Conservation (phyloP, 2,113 vertebrate species). For the Pterophyllum scalare region DNA sequence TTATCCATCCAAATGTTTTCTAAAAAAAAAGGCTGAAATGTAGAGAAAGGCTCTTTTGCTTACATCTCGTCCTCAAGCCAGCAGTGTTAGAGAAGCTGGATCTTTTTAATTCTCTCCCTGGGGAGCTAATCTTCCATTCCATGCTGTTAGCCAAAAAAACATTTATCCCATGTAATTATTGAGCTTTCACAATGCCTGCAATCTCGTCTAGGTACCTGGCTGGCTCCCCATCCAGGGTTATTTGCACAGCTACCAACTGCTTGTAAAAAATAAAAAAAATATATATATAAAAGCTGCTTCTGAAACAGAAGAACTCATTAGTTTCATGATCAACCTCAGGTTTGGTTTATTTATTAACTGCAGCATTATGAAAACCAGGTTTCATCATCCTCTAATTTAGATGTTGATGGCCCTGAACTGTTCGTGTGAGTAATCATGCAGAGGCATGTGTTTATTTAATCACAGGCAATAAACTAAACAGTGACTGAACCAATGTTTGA, state of each 20-base stretch:
- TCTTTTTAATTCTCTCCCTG: conserved; percentile 51
- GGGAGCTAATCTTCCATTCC: conserved; percentile 67
- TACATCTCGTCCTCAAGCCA: conserved; percentile 39
- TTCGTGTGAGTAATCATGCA: conserved; percentile 3
- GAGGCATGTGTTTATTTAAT: conserved; percentile 32
- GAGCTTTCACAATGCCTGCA: conserved; percentile 58
- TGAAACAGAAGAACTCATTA: conserved; percentile 49
- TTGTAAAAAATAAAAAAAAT: conserved; percentile 52
- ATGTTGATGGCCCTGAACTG: conserved; percentile 27
- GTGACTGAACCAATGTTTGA: not conserved
- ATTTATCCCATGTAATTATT: conserved; percentile 66
- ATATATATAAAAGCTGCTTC: conserved; percentile 20
- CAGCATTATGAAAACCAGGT: conserved; percentile 18
- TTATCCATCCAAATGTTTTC: not conserved
- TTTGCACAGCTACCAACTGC: conserved; percentile 58
- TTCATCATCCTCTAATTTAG: conserved; percentile 45
- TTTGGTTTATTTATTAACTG: conserved; percentile 34
- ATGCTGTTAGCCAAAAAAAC: conserved; percentile 62
- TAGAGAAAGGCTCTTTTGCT: conserved; percentile 38
- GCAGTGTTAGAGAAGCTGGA: conserved; percentile 37
- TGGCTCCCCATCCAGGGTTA: conserved; percentile 17
- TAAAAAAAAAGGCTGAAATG: not conserved
- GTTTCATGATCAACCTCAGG: conserved; percentile 56
- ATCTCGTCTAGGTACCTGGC: conserved; percentile 51
- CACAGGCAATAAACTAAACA: conserved; percentile 7